A percentile compares a stretch with the other conserved stretches of the same genome.
Evolutionary conservation across 2,888 invertebrate species (phyloP).

Genomic region (Elmis aenea): DNA sequence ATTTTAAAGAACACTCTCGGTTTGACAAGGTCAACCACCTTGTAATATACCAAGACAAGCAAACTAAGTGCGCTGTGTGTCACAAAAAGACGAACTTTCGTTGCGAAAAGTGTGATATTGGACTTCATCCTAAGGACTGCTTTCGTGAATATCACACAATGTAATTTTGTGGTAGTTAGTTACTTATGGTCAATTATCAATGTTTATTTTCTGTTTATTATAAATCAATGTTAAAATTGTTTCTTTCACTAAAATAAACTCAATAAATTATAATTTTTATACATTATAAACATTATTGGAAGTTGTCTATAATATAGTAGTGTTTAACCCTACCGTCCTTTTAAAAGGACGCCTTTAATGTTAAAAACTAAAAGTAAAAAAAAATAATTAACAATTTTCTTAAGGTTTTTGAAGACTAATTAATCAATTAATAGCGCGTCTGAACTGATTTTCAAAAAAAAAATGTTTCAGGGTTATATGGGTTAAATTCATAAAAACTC

Average conservation of each 20-base stretch:
- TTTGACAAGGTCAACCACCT: background rate
- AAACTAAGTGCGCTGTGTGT: background rate
- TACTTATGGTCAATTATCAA: too few species aligned
- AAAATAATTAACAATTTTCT: conserved; percentile 1
- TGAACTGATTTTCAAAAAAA: background rate
- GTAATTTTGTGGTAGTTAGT: too few species aligned
- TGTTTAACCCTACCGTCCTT: conserved; percentile 4
- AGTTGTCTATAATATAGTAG: conserved; percentile 1
- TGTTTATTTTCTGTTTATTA: too few species aligned
- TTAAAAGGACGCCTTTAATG: conserved; percentile 1
- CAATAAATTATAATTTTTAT: too few species aligned
- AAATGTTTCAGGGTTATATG: conserved; percentile 3
- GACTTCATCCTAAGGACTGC: too few species aligned
- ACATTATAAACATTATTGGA: conserved; percentile 1
- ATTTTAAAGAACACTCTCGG: too few species aligned
- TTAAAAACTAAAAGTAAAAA: background rate
- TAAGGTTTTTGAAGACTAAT: background rate
- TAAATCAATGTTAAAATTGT: too few species aligned
- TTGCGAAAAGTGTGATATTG: conserved; percentile 2
- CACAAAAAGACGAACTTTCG: conserved; percentile 1
- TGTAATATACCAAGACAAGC: background rate
- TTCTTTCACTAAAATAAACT: too few species aligned
- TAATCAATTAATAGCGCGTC: background rate
- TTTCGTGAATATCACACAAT: too few species aligned
- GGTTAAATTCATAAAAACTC: too few species aligned